Evolutionary conservation across 2,888 invertebrate species (phyloP).

Genomic region (Brassicogethes aeneus): DNA sequence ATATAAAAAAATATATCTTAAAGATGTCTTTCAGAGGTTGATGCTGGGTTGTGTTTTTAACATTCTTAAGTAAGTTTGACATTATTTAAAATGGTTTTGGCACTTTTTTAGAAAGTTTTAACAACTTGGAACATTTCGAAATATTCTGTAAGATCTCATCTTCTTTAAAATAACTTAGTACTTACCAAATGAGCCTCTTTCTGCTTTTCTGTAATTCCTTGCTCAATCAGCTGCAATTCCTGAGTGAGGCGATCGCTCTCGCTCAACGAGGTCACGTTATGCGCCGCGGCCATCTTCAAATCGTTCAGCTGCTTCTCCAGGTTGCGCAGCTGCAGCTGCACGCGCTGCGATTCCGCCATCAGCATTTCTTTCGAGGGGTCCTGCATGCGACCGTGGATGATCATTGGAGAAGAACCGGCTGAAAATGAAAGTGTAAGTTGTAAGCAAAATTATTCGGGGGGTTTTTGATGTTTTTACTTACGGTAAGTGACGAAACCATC

Average conservation of each 20-base stretch:
- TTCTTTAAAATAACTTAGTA: slow-evolving; percentile 7
- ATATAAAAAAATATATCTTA: no score
- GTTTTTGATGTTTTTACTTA: no score
- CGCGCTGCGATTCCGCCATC: slow-evolving; percentile 48
- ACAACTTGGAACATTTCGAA: no score
- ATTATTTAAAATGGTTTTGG: no score
- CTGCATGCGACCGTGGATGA: slow-evolving; percentile 33
- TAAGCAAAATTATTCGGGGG: no score
- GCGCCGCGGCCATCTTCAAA: slow-evolving; percentile 48
- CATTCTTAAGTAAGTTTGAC: no score
- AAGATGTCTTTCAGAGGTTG: no score
- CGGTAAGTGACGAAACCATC: slow-evolving; percentile 45
- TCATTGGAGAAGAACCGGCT: slow-evolving; percentile 30
- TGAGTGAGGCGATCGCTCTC: slow-evolving; percentile 51
- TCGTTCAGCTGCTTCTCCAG: slow-evolving; percentile 54
- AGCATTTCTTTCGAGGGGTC: slow-evolving; percentile 41
- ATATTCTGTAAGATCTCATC: background rate
- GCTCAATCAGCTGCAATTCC: slow-evolving; percentile 52
- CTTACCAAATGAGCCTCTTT: slow-evolving; percentile 46
- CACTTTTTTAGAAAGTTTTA: no score
- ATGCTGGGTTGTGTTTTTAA: no score
- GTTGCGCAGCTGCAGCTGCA: slow-evolving; percentile 50
- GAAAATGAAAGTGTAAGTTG: no score
- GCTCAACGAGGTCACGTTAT: slow-evolving; percentile 41
- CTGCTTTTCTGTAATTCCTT: slow-evolving; percentile 53